These are phyloP conservation scores for Diuraphis noxia DNA, from an alignment of 1,140 invertebrate genomes.

Conservation along the genomic window DNA sequence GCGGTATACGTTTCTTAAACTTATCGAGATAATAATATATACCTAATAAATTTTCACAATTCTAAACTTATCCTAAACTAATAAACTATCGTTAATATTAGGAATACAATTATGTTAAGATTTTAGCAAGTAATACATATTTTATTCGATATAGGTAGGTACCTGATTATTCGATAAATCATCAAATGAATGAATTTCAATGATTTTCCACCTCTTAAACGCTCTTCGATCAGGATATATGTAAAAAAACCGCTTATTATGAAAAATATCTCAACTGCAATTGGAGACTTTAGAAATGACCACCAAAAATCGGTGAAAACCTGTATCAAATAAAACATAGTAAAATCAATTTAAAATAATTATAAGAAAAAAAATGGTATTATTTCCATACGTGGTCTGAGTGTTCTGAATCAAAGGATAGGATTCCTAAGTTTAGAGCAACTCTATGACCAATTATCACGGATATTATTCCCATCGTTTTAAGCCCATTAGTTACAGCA, in stretches of 20 bases:
- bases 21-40: too few species aligned
- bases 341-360: background rate
- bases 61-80: too few species aligned
- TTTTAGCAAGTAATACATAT: background rate
- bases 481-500: background rate
- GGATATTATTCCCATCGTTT: background rate
- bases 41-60: too few species aligned
- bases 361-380: background rate
- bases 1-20: too few species aligned
- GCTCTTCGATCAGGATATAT: background rate
- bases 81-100: background rate
- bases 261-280: conserved; percentile 26
- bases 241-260: conserved; percentile 8
- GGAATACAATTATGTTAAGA: background rate
- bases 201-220: background rate
- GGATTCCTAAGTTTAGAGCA: background rate
- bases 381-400: background rate
- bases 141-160: background rate
- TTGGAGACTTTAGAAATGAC: background rate
- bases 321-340: background rate
- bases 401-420: background rate
- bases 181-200: background rate
- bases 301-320: conserved; percentile 14
- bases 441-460: conserved; percentile 21
- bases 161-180: background rate